phyloP scores from a whole-genome alignment of 2,113 vertebrate species.

The Oxyura jamaicensis region DNA sequence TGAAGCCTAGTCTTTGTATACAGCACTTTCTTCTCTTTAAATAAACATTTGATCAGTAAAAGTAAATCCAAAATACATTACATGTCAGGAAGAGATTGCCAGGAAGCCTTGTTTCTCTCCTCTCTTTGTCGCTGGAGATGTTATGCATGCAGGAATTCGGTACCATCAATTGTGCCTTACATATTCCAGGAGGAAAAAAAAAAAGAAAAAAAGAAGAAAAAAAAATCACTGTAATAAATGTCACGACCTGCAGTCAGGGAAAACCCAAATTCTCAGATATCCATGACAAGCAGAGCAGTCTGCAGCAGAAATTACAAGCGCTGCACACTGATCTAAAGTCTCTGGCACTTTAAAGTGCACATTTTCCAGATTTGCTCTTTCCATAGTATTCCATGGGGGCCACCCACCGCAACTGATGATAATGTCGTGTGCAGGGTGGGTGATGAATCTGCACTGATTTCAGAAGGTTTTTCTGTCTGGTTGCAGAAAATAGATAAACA shows the following conservation, averaged over 20 bases:
- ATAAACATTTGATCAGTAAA: background rate
- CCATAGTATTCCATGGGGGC: conserved; percentile 29
- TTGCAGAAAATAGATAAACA: conserved; percentile 5
- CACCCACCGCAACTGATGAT: conserved; percentile 49
- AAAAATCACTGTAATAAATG: background rate
- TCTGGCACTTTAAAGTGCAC: conserved; percentile 33
- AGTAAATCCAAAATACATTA: background rate
- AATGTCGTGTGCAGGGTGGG: conserved; percentile 47
- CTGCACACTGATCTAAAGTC: conserved; percentile 3
- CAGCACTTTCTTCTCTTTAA: background rate
- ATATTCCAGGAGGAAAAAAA: background rate
- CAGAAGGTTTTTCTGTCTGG: conserved; percentile 29
- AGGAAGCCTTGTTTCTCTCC: background rate
- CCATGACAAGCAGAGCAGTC: background rate
- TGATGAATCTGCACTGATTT: conserved; percentile 61
- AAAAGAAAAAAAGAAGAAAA: background rate
- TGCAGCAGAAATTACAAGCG: conserved; percentile 17
- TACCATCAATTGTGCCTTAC: background rate
- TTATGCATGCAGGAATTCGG: background rate
- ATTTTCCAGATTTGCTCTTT: conserved; percentile 66
- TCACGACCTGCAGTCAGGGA: background rate
- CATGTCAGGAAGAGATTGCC: background rate
- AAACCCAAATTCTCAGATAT: background rate
- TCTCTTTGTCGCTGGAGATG: background rate
- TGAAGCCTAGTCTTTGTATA: background rate